Base-by-base conservation (phyloP, 2,797 vertebrate genomes). In the Aldrovandia affinis region DNA sequence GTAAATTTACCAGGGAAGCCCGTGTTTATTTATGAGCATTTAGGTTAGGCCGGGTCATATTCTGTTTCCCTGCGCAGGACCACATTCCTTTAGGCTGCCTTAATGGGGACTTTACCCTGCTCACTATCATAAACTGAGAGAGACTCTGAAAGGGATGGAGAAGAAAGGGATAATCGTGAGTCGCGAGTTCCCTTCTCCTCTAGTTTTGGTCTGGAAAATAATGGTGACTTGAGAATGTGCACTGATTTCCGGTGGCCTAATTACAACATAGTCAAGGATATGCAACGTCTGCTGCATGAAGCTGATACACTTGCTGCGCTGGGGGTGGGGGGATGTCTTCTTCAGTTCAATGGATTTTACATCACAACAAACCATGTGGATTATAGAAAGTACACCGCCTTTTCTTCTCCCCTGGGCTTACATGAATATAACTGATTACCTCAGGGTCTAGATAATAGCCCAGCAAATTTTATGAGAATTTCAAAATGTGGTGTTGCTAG, bases 401-500 rank as follows among this genome's bases (percentile, higher is more conserved):
- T 84, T 47, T 65, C 52, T 1, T 77, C 83, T 20, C 83, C 80
- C 6, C 18, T 84, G 14, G 83, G 84, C 9, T 42, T 86, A 12
- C 77, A 83, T 30, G 33, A 86, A 50, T 81, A 81, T 8, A 83
- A 84, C 59, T 3, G 59, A 0, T 15, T 87, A 5, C 81, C 81
- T 9, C 83, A 87, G 52, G 84, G 84, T 1, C 33, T 86, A 9
- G 78, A 50, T n/a, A 87, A 88, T 30, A 87, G 83, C 14, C 83
- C 87, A 25, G 85, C 79, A 7, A 89, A 65, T n/a, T 89, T 87
- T n/a, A 87, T 89, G 81, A 39, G 83, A n/a, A 87, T 87, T 81
- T 4, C 50, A 8, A 0, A 80, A 8, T 54, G 18, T 20, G 68
- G 86, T 47, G 1, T 84, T 20, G 83, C 59, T 0, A 85, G 47